A percentile compares a stretch with the other conserved stretches of the same genome.
Evolutionary conservation across 2,888 invertebrate species (phyloP).

Genomic region (Spisula solida): DNA sequence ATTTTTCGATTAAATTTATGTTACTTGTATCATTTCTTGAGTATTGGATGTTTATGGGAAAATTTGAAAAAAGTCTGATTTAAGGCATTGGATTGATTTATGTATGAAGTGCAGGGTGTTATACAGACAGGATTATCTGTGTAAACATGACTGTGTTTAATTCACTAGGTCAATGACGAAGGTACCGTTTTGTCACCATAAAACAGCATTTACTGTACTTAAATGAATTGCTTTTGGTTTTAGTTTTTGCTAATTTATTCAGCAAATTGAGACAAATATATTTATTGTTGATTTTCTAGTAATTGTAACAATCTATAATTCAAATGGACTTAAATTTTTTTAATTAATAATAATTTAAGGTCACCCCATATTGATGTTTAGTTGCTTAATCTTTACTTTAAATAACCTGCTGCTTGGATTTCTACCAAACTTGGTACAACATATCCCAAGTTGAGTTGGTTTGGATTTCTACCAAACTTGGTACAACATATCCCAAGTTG

Average conservation of each 20-base stretch:
- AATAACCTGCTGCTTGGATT: no score
- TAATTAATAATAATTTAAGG: no score
- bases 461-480: no score
- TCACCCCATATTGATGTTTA: no score
- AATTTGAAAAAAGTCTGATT: background rate
- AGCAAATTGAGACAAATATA: background rate
- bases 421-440: no score
- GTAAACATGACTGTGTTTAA: background rate
- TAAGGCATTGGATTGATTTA: background rate
- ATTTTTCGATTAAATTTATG: background rate
- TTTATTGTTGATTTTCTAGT: background rate
- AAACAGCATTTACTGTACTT: background rate
- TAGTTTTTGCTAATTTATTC: background rate
- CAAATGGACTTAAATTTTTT: no score
- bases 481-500: no score
- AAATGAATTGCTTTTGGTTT: background rate
- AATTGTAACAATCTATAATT: no score
- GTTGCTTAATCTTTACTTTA: no score
- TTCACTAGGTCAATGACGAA: background rate
- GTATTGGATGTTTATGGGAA: background rate
- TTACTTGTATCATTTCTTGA: background rate
- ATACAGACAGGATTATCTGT: background rate
- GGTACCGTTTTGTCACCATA: background rate
- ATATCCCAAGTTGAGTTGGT: no score
- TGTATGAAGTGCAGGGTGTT: background rate